phyloP scores from a whole-genome alignment of 1,140 invertebrate species.

The Ditylenchus dipsaci region DNA sequence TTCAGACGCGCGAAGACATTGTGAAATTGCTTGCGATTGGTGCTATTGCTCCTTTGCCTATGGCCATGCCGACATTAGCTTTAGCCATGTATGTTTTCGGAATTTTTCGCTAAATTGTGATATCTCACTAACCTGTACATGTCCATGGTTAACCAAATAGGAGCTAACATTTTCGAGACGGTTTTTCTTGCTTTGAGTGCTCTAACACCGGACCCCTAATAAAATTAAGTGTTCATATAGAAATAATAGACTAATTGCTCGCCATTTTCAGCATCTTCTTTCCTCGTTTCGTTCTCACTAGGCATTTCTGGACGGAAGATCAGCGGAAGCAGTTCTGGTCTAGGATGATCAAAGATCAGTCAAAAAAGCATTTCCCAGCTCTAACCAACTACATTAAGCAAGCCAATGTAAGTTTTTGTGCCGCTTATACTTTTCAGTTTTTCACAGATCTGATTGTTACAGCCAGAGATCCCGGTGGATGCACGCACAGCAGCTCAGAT shows the following conservation, averaged over 20 bases:
- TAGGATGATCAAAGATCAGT: conserved; percentile 3
- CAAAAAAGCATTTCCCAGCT: conserved; percentile 2
- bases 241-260: not conserved
- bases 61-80: conserved; percentile 37
- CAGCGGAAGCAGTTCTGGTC: conserved; percentile 39
- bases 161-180: too few relatives aligned
- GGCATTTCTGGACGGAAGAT: conserved; percentile 43
- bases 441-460: not conserved
- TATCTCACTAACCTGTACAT: too few relatives aligned
- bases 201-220: too few relatives aligned
- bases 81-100: conserved; percentile 32
- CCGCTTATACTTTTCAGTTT: not conserved
- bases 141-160: too few relatives aligned
- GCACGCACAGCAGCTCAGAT: not conserved
- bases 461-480: not conserved
- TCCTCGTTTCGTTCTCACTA: conserved; percentile 41
- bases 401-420: not conserved
- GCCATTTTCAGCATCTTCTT: conserved; percentile 43
- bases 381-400: not conserved
- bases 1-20: conserved; percentile 41
- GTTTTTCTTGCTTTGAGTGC: too few relatives aligned
- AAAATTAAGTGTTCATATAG: not conserved
- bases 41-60: conserved; percentile 34
- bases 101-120: not conserved
- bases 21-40: conserved; percentile 40